These are phyloP conservation scores for Megalops atlanticus DNA, from an alignment of 2,113 vertebrate species.

Conservation along the genomic window DNA sequence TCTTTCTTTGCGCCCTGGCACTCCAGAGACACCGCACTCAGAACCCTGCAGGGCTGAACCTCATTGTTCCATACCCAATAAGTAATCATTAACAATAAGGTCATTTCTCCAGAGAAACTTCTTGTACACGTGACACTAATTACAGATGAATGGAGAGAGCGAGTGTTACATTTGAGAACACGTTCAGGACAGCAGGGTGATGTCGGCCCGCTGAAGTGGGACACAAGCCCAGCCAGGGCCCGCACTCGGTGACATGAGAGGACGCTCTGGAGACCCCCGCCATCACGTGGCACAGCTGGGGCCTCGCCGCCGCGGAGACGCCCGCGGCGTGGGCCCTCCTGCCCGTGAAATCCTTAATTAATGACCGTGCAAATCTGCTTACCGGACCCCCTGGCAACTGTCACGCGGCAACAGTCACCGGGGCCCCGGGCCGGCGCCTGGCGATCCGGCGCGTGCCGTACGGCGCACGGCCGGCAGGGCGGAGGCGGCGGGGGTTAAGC, in stretches of 20 bases:
- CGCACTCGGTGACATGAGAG: not conserved
- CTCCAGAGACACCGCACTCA: no score
- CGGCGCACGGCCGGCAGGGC: not conserved
- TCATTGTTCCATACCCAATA: no score
- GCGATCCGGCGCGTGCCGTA: not conserved
- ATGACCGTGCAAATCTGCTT: slow-evolving; percentile 72
- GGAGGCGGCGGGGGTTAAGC: no score
- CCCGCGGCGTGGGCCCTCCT: slow-evolving; percentile 34
- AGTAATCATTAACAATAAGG: no score
- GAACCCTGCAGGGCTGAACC: no score
- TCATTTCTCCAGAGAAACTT: no score
- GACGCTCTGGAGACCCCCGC: not conserved
- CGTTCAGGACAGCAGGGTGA: not conserved
- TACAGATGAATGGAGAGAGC: no score
- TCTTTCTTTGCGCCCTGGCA: no score
- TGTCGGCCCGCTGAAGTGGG: not conserved
- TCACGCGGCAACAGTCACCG: not conserved
- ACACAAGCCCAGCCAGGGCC: not conserved
- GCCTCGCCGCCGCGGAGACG: slow-evolving; percentile 47
- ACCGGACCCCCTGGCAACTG: slow-evolving; percentile 49
- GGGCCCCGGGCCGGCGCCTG: not conserved
- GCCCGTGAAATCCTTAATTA: slow-evolving; percentile 76
- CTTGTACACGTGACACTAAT: no score
- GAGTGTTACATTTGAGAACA: not conserved
- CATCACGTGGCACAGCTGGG: slow-evolving; percentile 55